These are phyloP conservation scores for Octomys mimax DNA, from an alignment of 2,797 vertebrate species.

Conservation along the genomic window DNA sequence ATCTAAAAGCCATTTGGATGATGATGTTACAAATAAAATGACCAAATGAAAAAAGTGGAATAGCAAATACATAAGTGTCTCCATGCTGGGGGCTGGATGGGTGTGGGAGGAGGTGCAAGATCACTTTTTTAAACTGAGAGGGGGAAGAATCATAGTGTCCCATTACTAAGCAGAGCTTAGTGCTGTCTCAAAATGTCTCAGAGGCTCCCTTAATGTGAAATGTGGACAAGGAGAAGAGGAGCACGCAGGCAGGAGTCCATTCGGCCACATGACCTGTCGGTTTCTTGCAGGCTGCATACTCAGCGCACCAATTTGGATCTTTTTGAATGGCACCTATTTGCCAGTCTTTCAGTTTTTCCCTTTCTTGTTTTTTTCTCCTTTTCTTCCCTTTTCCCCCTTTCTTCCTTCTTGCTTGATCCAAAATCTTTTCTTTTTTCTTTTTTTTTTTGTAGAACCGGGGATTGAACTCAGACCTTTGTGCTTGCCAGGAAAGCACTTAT, in stretches of 20 bases:
- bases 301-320: background rate
- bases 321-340: background rate
- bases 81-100: background rate
- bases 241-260: background rate
- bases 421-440: background rate
- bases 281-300: background rate
- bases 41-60: conserved; percentile 33
- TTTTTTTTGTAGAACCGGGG: too few relatives aligned
- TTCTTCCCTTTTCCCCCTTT: background rate
- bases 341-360: background rate
- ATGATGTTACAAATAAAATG: conserved; percentile 51
- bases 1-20: conserved; percentile 77
- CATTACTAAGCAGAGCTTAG: background rate
- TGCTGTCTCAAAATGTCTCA: background rate
- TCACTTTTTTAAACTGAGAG: background rate
- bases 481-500: too few relatives aligned
- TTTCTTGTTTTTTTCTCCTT: background rate
- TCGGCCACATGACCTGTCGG: background rate
- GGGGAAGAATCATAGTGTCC: background rate
- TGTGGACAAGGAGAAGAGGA: background rate
- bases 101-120: background rate
- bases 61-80: background rate
- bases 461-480: too few relatives aligned
- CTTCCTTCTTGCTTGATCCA: background rate
- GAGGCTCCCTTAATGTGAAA: background rate